These are phyloP conservation scores for Cantharis rufa DNA, from an alignment of 2,888 invertebrate species.

Conservation along the genomic window DNA sequence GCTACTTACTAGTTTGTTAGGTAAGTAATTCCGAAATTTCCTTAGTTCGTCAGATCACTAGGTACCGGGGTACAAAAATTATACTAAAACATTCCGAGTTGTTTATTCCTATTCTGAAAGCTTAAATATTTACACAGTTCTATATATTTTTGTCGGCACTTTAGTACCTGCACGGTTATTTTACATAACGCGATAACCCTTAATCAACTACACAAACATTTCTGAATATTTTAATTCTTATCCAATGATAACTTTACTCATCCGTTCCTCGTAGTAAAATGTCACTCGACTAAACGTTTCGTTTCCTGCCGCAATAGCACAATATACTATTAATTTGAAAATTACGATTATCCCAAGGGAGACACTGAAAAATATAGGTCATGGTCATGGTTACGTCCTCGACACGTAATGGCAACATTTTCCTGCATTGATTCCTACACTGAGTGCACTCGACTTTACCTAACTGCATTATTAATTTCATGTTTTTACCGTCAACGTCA, in stretches of 20 bases:
- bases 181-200: neutral
- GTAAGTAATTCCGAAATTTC: constrained; percentile 62
- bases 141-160: neutral
- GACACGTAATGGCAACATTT: neutral
- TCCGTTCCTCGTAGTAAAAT: no score
- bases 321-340: neutral
- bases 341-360: neutral
- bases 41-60: neutral
- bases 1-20: constrained; percentile 70
- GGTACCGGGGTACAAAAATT: no score
- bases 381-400: neutral
- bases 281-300: no score
- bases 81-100: neutral
- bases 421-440: neutral
- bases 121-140: neutral
- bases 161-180: neutral
- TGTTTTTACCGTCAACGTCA: neutral
- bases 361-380: neutral
- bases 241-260: no score
- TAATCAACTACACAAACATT: neutral
- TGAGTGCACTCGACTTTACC: neutral
- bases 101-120: neutral
- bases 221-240: neutral
- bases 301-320: no score
- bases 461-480: neutral